These are phyloP conservation scores for Hemitrygon akajei DNA, from an alignment of 2,797 vertebrate species.

Conservation along the genomic window DNA sequence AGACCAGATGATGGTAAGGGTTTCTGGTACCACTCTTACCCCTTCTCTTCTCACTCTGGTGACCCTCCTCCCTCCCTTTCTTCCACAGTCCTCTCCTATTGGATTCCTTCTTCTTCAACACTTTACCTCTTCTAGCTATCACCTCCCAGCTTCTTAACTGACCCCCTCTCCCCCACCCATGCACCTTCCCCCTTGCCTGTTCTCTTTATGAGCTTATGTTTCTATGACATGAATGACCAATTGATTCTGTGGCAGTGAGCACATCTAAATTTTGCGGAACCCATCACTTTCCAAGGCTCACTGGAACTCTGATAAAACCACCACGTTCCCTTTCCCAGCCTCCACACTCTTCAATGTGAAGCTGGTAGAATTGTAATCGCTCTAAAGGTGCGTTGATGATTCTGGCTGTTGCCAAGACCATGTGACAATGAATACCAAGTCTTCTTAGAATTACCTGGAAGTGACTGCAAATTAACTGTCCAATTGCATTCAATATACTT, in stretches of 20 bases:
- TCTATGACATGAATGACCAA: background rate
- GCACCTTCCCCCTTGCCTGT: too few species aligned
- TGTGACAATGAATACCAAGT: background rate
- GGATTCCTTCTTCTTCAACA: too few species aligned
- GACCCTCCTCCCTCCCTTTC: too few species aligned
- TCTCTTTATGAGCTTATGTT: background rate
- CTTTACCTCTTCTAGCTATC: too few species aligned
- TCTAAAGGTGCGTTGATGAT: background rate
- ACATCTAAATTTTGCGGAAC: background rate
- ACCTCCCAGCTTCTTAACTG: too few species aligned
- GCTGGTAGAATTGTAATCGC: background rate
- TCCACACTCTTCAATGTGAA: background rate
- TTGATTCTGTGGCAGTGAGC: background rate
- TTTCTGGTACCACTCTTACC: too few species aligned
- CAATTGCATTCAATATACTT: background rate
- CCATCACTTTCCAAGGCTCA: background rate
- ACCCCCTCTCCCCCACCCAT: too few species aligned
- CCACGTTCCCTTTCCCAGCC: background rate
- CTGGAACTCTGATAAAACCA: too few species aligned
- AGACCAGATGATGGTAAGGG: too few species aligned
- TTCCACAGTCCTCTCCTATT: too few species aligned
- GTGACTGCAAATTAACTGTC: background rate
- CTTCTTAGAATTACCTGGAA: background rate
- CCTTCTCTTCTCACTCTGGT: too few species aligned
- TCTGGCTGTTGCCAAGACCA: background rate